phyloP scores from a whole-genome alignment of 2,113 vertebrate genomes.

The Suricata suricatta region DNA sequence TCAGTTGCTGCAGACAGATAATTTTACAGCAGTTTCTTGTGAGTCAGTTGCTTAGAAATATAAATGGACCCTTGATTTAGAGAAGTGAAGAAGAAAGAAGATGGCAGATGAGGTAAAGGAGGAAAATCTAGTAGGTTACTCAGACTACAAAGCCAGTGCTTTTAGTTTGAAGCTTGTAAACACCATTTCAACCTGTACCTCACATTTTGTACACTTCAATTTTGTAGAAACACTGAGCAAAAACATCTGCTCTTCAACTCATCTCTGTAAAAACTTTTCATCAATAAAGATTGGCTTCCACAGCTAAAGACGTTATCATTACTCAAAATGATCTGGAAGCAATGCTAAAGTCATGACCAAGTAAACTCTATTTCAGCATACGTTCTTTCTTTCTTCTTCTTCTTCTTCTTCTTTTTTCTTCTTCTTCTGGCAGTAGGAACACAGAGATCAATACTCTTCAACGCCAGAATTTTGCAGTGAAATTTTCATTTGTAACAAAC shows the following conservation, averaged over 20 bases:
- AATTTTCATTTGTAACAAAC: conserved; percentile 90
- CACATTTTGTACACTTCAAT: neutral
- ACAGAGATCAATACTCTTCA: conserved; percentile 87
- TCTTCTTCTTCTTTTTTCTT: neutral
- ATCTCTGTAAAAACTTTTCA: conserved; percentile 80
- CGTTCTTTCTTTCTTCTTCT: conserved; percentile 27
- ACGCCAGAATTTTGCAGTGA: conserved; percentile 82
- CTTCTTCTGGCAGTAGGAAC: conserved; percentile 80
- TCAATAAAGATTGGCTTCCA: conserved; percentile 88
- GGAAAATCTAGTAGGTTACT: neutral
- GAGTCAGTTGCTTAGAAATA: neutral
- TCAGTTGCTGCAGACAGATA: neutral
- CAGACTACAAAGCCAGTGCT: neutral
- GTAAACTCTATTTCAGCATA: conserved; percentile 77
- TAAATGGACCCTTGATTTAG: neutral
- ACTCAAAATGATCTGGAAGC: conserved; percentile 82
- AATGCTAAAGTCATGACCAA: conserved; percentile 80
- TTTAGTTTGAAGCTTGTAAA: neutral
- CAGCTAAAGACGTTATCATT: conserved; percentile 81
- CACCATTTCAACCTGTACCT: neutral
- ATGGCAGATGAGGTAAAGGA: neutral
- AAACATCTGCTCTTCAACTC: conserved; percentile 51
- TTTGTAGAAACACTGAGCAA: conserved; percentile 38
- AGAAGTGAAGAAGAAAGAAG: neutral
- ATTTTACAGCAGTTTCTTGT: neutral